Percentiles rank a stretch among this genome's conserved stretches.
phyloP scores from a whole-genome alignment of 1,140 invertebrate genomes.

The Anadara kagoshimensis region DNA sequence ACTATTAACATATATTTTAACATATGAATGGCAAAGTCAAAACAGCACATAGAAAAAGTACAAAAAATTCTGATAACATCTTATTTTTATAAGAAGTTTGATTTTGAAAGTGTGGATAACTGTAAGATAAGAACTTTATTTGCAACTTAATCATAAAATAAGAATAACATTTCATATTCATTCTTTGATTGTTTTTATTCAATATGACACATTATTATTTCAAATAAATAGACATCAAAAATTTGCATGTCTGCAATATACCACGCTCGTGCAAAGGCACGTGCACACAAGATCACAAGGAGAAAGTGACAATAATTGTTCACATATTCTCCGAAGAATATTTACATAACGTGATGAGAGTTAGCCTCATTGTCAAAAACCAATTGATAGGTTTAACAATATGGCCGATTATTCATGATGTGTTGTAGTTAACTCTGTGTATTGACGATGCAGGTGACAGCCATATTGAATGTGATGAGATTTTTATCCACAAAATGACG shows the following conservation, averaged over 20 bases:
- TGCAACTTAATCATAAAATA: too few relatives aligned
- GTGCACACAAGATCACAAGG: slow-evolving; percentile 26
- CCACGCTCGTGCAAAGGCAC: slow-evolving; percentile 31
- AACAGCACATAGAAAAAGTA: too few relatives aligned
- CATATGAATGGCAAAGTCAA: too few relatives aligned
- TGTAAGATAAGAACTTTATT: too few relatives aligned
- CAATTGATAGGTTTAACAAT: slow-evolving; percentile 30
- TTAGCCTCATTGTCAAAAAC: slow-evolving; percentile 19
- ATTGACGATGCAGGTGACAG: slow-evolving; percentile 36
- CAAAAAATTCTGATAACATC: too few relatives aligned
- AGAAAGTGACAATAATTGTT: slow-evolving; percentile 19
- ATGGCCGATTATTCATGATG: slow-evolving; percentile 18
- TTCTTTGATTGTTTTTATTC: too few relatives aligned
- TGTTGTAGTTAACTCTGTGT: slow-evolving; percentile 1
- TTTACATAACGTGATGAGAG: slow-evolving; percentile 24
- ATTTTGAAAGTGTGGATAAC: too few relatives aligned
- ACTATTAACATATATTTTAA: too few relatives aligned
- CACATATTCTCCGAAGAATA: slow-evolving; percentile 9
- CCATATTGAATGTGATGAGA: slow-evolving; percentile 16
- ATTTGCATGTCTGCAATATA: slow-evolving; percentile 23
- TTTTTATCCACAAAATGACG: slow-evolving; percentile 23
- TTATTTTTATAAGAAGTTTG: too few relatives aligned
- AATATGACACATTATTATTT: too few relatives aligned
- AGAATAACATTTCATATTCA: too few relatives aligned
- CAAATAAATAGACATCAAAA: not conserved